Evolutionary conservation across 2,113 vertebrate species (phyloP).

Genomic region (Hemibagrus wyckioides): DNA sequence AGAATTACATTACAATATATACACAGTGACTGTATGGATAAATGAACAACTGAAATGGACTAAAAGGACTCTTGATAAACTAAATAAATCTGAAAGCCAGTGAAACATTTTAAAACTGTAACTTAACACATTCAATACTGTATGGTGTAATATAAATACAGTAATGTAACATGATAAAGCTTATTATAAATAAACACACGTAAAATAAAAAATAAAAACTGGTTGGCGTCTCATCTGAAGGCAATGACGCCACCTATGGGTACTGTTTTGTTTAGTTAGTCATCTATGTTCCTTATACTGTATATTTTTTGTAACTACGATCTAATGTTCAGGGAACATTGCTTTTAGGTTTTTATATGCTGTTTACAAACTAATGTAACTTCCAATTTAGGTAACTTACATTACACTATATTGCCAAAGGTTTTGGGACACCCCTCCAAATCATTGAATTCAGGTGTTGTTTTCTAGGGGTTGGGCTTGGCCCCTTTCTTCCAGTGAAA

Average conservation of each 20-base stretch:
- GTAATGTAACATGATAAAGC: background rate
- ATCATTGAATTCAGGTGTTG: too few species aligned
- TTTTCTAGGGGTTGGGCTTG: too few species aligned
- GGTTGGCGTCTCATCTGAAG: background rate
- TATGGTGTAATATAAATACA: background rate
- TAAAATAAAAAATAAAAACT: background rate
- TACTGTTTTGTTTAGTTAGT: background rate
- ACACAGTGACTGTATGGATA: background rate
- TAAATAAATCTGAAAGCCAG: background rate
- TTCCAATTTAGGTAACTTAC: too few species aligned
- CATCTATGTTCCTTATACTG: too few species aligned
- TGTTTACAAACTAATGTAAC: background rate
- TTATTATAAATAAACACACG: background rate
- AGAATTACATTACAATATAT: background rate
- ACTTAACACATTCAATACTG: background rate
- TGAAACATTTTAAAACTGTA: background rate
- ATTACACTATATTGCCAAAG: too few species aligned
- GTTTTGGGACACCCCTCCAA: too few species aligned
- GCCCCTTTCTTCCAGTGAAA: too few species aligned
- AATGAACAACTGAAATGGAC: background rate
- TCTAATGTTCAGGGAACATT: background rate
- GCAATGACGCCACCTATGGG: slow-evolving; percentile 24
- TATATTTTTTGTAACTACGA: background rate
- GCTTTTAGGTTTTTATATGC: background rate
- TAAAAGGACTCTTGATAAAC: background rate